A percentile compares a stretch with the other conserved stretches of the same genome.
Evolutionary conservation across 2,113 vertebrate genomes (phyloP).

Genomic region (Nansenia antarctica): DNA sequence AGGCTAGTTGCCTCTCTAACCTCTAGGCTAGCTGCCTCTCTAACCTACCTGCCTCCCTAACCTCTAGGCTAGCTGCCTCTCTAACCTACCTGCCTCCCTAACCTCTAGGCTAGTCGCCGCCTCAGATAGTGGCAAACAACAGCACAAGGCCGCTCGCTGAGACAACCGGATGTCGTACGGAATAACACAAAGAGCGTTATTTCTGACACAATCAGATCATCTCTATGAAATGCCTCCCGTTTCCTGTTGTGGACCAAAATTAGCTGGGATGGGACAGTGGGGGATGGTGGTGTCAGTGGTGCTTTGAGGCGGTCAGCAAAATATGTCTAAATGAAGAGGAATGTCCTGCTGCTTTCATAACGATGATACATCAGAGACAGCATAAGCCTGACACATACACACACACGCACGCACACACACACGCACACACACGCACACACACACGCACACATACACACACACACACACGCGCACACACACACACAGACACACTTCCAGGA

Average conservation of each 20-base stretch:
- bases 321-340: conserved; percentile 47
- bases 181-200: conserved; percentile 13
- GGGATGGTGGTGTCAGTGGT: conserved; percentile 47
- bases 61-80: no score
- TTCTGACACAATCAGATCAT: conserved; percentile 42
- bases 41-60: no score
- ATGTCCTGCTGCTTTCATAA: conserved; percentile 44
- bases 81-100: no score
- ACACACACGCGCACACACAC: neutral
- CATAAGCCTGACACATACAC: neutral
- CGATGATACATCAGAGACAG: neutral
- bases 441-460: no score
- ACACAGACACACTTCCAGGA: conserved; percentile 42
- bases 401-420: no score
- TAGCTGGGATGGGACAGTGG: conserved; percentile 31
- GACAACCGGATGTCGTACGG: conserved; percentile 22
- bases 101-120: no score
- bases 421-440: conserved; percentile 17
- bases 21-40: no score
- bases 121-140: conserved; percentile 23
- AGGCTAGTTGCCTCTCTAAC: no score
- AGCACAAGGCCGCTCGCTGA: no score
- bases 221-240: conserved; percentile 34
- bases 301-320: conserved; percentile 11
- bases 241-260: conserved; percentile 55